phyloP scores from a whole-genome alignment of 1,140 invertebrate species.

The Phymorhynchus buccinoides region DNA sequence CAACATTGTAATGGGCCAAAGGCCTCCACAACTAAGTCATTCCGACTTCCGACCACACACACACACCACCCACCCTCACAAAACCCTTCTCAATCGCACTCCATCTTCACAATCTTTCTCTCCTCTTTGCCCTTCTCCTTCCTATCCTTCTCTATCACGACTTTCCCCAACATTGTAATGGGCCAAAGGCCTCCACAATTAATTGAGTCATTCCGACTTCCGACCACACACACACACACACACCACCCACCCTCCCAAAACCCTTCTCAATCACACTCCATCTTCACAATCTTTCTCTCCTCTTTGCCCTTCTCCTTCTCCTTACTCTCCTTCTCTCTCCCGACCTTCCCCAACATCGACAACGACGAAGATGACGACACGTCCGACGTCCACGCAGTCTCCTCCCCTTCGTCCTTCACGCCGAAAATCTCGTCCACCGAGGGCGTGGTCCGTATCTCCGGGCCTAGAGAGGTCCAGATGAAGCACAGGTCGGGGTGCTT shows the following conservation, averaged over 20 bases:
- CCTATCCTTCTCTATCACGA: no score
- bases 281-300: conserved; percentile 32
- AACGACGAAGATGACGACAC: not conserved
- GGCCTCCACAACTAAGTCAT: no score
- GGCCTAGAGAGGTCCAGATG: conserved; percentile 72
- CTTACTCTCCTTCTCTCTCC: conserved; percentile 44
- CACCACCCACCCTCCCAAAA: no score
- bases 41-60: no score
- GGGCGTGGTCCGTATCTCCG: conserved; percentile 65
- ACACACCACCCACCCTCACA: no score
- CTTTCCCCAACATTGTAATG: not conserved
- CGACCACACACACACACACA: no score
- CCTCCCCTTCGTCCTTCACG: conserved; percentile 39
- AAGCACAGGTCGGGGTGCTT: conserved; percentile 70
- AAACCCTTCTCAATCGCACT: no score
- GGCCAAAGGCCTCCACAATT: no score
- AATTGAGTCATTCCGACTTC: no score
- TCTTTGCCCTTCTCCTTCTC: conserved; percentile 34
- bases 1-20: no score
- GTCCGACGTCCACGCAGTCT: not conserved
- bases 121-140: no score
- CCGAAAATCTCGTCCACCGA: conserved; percentile 71
- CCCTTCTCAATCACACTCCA: conserved; percentile 26
- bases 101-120: no score
- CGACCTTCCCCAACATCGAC: conserved; percentile 42